These are phyloP conservation scores for Pristionchus pacificus DNA, from an alignment of 1,140 invertebrate species.

Conservation along the genomic window DNA sequence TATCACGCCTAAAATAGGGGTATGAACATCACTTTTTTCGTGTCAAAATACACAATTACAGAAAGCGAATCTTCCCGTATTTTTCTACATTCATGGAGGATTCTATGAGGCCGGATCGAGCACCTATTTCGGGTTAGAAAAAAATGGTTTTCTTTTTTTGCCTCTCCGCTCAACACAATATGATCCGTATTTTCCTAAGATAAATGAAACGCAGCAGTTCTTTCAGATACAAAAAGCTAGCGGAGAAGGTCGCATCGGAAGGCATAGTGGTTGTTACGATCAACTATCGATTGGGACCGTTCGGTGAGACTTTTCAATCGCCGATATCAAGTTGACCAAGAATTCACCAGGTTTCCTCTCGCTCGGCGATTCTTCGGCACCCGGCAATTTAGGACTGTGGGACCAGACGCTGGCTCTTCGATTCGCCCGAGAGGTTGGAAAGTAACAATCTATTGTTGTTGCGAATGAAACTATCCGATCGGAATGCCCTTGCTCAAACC, in stretches of 20 bases:
- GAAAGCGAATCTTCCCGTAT: not conserved
- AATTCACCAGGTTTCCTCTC: not conserved
- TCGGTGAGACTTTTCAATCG: not conserved
- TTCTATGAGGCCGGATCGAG: not conserved
- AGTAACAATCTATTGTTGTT: not conserved
- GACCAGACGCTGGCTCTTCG: not conserved
- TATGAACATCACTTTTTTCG: no score
- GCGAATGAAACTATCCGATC: no score
- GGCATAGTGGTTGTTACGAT: not conserved
- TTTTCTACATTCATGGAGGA: not conserved
- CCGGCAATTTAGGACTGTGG: not conserved
- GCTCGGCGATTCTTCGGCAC: not conserved
- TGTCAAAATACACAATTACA: no score
- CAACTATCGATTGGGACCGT: not conserved
- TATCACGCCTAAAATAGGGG: slow-evolving; percentile 64
- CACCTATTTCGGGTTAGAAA: not conserved
- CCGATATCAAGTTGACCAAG: not conserved
- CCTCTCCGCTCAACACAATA: no score
- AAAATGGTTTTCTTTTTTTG: not conserved
- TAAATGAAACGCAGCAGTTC: no score
- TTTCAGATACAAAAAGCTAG: not conserved
- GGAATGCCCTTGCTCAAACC: not conserved
- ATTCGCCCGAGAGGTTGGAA: not conserved
- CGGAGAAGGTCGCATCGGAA: not conserved
- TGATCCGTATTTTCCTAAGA: no score